Base-by-base conservation (phyloP, 2,113 vertebrate genomes). In the Lethenteron reissneri region DNA sequence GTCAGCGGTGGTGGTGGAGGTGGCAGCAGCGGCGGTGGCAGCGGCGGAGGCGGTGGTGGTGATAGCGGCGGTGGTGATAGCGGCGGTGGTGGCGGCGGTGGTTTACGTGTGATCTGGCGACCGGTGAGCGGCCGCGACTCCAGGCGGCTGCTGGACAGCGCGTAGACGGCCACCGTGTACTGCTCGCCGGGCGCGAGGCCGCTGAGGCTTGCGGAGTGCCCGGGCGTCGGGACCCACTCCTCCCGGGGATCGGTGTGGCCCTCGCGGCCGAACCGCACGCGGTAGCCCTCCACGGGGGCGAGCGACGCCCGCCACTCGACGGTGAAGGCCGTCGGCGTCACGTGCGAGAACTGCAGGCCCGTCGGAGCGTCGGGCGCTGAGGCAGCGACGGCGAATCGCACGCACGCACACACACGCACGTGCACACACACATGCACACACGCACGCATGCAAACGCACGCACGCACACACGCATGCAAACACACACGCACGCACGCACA, bases 271-370 rank as follows among this genome's bases (percentile, higher is more conserved):
- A 91, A 83, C 56, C 85, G 85, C 59, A 99, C 83, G 58, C 76
- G 81, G 75, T 89, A 95, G 58, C 92, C 90, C 0, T 76, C 84
- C 76, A 94, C 84, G 70, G 80, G 56, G 70, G 88, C 86, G 14
- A 85, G 85, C 3, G 92, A 89, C 41, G 89, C 80, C 2, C 86
- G 80, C 94, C 94, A 97, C 77, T 92, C 86, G 72, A 97, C 82
- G 0, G 85, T 94, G 76, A 97, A 91, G 57, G 90, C 91, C 79
- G 85, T 94, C 11, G 90, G 83, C 0, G 83, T 82, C 71, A 89
- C 82, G 71, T 95, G 89, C 5, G 92, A 92, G 80, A 94, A 92
- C 21, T n/a, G n/a, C 15, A 68, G 17, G 17, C 6, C 60, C 60
- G 17, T 14, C 60, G 14, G 17, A 14, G 60, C 17, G 60, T 64